Evolutionary conservation across 2,113 vertebrate species (phyloP), one percentile per base, ranked within the genome.

Genomic region (Silurus meridionalis): DNA sequence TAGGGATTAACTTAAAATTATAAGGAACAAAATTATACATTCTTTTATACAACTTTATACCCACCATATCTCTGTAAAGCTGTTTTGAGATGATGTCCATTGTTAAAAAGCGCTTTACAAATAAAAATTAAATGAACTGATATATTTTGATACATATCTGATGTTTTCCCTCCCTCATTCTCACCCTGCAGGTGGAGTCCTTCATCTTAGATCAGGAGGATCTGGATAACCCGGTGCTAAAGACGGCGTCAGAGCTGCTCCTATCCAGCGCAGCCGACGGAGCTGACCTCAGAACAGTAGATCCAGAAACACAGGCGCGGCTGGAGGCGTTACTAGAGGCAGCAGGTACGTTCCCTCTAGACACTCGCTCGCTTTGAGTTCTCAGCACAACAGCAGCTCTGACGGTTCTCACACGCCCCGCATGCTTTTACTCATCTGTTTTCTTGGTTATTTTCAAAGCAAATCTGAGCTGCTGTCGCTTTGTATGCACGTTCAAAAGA

Each of bases 171-270:
- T 37, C 37, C 37, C 37, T 37, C 2, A 37, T 37, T 74, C 25
- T 85, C n/a, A 89, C 50, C 60, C 55, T 87, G 4, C 60, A 99
- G 98, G 97, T 99, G 86, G 98, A 99, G 93, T 99, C 98, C 50
- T 99, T 99, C 93, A 99, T 99, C 94, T 94, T 99, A 96, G 98
- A 99, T 94, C 98, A 99, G 96, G 98, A 99, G 92, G 98, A 99
- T 94, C 94, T 99, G 92, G 98, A 99, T 95, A 99, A 98, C 94
- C 97, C 98, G 86, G 98, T 99, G 88, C 97, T 99, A 92, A 99
- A 99, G 96, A 99, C 98, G 1, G 98, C 98, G 0, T 99, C 98
- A 88, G 97, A 99, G 93, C 94, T 99, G 89, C 97, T 99, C 91
- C 94, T 99, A 89, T 97, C 98, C 67, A 98, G 96, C 75, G 96